Evolutionary conservation across 2,888 invertebrate genomes (phyloP), one percentile per base, ranked within the genome.

Genomic region (Timema podura): DNA sequence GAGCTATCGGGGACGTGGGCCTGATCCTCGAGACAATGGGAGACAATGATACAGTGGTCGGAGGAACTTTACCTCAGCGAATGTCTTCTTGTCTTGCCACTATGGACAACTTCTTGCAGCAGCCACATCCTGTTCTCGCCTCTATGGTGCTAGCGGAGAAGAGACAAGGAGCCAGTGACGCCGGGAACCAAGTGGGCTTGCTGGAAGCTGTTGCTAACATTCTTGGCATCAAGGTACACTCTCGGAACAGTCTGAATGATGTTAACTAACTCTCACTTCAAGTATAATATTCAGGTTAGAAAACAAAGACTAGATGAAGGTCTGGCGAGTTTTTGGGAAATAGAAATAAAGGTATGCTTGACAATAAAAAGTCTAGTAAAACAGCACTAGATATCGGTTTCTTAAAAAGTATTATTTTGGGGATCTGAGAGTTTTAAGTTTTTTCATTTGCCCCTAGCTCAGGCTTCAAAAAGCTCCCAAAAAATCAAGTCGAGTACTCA

Each of bases 1-100:
- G 99, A 75, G 98, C 98, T 72, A 93, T 99, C 78, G 98, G 97
- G 71, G 98, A 99, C 81, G 97, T 97, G 59, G 98, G 98, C 68
- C 86, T 98, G 70, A 88, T 98, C 72, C 83, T 93, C 78, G 95
- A 96, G 77, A 91, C 90, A 65, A 91, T 96, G 88, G 93, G 95
- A 65, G 89, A 87, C 75, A 96, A 96, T 81, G 93, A 95, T 67
- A 90, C 92, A 0, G 94, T 94, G 76, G 91, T 98, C 75, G 96
- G 96, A 72, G 98, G 98, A 74, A 98, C 98, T 8, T 81, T 97
- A 76, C 98, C 98, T 13, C 98, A 99, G 83, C 88, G 96, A 76
- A 95, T 99, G 85, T 83, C 89, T n/a, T 97, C 96, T 46, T 98
- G 98, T 81, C 83, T 98, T 77, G 83, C 88, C 76, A 90, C 94